Conservation (phyloP, 1,140 invertebrate genomes). For the Euura lappo region DNA sequence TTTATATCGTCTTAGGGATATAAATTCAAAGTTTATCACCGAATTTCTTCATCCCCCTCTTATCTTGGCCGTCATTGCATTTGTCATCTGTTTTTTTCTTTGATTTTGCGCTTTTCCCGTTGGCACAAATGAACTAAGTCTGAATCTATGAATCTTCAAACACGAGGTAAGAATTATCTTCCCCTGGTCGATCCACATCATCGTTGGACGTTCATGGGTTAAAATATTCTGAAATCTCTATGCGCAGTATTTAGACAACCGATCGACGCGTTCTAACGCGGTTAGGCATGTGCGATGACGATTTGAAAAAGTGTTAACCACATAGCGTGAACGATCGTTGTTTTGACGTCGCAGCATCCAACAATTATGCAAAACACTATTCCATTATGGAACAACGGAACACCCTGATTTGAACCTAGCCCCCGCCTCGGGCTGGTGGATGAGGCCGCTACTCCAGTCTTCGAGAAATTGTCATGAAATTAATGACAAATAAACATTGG, state of each 20-base stretch:
- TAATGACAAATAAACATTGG: too few species aligned
- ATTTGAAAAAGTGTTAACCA: constrained; percentile 32
- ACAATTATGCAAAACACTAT: constrained; percentile 41
- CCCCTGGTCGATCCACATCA: neutral
- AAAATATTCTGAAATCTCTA: too few species aligned
- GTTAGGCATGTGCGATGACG: constrained; percentile 26
- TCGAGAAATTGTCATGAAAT: too few species aligned
- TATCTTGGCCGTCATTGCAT: too few species aligned
- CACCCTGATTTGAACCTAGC: neutral
- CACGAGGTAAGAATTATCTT: constrained; percentile 39
- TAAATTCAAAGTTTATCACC: constrained; percentile 55
- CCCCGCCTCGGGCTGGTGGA: too few species aligned
- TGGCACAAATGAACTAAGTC: too few species aligned
- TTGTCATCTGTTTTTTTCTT: constrained; percentile 45
- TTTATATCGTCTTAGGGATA: constrained; percentile 54
- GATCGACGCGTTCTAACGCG: constrained; percentile 16
- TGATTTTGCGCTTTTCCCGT: too few species aligned
- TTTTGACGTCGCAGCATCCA: constrained; percentile 36
- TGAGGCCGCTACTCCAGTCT: too few species aligned
- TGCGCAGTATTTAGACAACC: neutral
- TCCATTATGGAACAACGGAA: constrained; percentile 1
- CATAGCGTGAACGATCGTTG: constrained; percentile 34
- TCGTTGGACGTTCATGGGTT: too few species aligned
- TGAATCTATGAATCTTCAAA: neutral
- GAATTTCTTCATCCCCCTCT: constrained; percentile 16